phyloP scores from a whole-genome alignment of 2,113 vertebrate species.

The Oreochromis aureus region DNA sequence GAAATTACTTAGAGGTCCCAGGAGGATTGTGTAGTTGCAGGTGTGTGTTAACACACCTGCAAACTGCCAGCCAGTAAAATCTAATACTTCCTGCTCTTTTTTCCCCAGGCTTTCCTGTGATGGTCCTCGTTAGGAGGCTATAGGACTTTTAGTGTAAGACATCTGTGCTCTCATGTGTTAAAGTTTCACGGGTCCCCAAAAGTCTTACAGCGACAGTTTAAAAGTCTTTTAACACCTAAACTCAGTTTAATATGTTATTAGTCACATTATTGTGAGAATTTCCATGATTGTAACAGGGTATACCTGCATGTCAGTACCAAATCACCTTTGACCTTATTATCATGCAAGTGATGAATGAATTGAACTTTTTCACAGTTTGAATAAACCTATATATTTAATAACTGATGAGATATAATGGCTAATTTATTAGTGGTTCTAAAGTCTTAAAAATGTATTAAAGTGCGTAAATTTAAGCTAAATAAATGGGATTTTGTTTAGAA shows the following conservation, averaged over 20 bases:
- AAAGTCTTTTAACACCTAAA: no score
- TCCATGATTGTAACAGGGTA: fast-evolving
- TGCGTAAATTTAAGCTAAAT: background rate
- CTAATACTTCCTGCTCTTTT: background rate
- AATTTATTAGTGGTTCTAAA: background rate
- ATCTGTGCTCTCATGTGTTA: no score
- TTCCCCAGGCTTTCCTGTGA: fast-evolving
- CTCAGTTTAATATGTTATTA: background rate
- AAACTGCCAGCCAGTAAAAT: background rate
- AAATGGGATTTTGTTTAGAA: background rate
- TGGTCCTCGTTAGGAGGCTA: background rate
- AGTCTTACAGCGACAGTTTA: no score
- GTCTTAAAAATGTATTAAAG: background rate
- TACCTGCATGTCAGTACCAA: background rate
- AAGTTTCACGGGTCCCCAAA: no score
- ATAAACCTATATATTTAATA: background rate
- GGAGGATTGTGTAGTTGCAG: background rate
- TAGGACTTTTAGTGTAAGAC: no score
- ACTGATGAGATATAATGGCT: background rate
- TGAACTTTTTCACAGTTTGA: background rate
- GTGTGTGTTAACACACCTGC: background rate
- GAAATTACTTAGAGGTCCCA: background rate
- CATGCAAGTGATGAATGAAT: background rate
- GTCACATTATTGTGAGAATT: background rate
- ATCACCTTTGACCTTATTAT: background rate